These are phyloP conservation scores for Dolichoris vasculosae DNA, from an alignment of 1,140 invertebrate genomes.

Conservation along the genomic window DNA sequence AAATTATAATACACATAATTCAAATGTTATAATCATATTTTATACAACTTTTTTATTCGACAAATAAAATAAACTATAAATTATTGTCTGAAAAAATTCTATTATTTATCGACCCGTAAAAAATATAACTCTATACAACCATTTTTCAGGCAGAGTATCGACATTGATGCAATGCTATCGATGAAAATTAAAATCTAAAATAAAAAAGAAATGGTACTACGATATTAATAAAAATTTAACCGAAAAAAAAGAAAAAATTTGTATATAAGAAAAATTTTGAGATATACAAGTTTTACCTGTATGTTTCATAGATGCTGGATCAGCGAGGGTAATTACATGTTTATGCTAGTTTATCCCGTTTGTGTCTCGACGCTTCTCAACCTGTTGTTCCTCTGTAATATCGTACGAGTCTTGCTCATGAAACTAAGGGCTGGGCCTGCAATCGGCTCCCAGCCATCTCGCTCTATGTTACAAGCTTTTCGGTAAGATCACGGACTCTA, in stretches of 20 bases:
- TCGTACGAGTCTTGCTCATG: slow-evolving; percentile 91
- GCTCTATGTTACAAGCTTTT: slow-evolving; percentile 85
- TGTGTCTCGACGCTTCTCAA: slow-evolving; percentile 88
- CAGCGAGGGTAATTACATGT: slow-evolving; percentile 81
- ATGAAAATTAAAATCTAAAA: background rate
- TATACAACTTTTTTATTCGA: background rate
- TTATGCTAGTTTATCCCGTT: slow-evolving; percentile 86
- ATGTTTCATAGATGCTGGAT: slow-evolving; percentile 85
- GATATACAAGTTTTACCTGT: background rate
- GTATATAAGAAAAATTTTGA: background rate
- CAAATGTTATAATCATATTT: background rate
- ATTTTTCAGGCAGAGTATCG: background rate
- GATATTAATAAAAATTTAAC: background rate
- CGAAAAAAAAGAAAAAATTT: background rate
- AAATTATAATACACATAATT: background rate
- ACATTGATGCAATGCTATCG: background rate
- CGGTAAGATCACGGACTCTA: slow-evolving; percentile 75
- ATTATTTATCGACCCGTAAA: slow-evolving; percentile 10
- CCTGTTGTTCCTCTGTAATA: slow-evolving; percentile 93
- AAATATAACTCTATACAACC: background rate
- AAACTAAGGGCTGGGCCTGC: slow-evolving; percentile 85
- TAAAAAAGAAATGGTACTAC: background rate
- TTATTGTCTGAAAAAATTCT: background rate
- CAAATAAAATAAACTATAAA: slow-evolving; percentile 36
- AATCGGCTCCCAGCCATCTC: slow-evolving; percentile 78